Conservation (phyloP, 2,888 invertebrate genomes). For the Meandrusa payeni region DNA sequence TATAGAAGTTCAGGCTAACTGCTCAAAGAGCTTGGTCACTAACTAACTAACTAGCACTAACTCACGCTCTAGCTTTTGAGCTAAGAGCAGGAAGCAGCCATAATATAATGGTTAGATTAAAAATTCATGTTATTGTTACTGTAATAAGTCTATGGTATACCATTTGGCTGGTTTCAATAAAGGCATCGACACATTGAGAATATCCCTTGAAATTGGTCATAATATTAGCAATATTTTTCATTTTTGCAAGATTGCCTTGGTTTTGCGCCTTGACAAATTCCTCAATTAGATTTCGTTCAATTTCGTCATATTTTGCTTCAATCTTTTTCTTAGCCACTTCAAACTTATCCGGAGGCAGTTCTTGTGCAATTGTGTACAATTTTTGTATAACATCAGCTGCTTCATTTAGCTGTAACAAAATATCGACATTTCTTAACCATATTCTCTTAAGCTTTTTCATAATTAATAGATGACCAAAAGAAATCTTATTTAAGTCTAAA, state of each 20-base stretch:
- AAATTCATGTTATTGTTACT: too few species aligned
- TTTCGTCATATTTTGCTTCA: slow-evolving; percentile 93
- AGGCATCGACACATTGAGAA: slow-evolving; percentile 97
- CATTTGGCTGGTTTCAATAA: slow-evolving; percentile 97
- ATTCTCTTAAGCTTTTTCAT: too few species aligned
- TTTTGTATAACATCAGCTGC: slow-evolving; percentile 99
- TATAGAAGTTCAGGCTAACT: too few species aligned
- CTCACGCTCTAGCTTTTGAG: too few species aligned
- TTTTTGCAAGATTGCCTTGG: slow-evolving; percentile 90
- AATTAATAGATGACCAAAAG: too few species aligned
- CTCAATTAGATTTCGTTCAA: slow-evolving; percentile 93
- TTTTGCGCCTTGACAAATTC: slow-evolving; percentile 96
- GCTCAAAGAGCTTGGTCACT: too few species aligned
- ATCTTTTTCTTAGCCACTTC: slow-evolving; percentile 92
- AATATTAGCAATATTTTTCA: slow-evolving; percentile 96
- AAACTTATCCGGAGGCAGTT: slow-evolving; percentile 93
- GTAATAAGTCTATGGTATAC: too few species aligned
- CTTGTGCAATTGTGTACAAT: slow-evolving; percentile 96
- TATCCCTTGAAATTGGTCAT: slow-evolving; percentile 98
- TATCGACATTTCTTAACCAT: too few species aligned
- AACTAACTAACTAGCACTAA: too few species aligned
- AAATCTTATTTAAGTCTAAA: too few species aligned
- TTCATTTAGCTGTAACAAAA: slow-evolving; percentile 86
- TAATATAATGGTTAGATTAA: too few species aligned
- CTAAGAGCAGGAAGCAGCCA: too few species aligned